Percentiles rank a stretch among this genome's conserved stretches.
These are phyloP conservation scores for Numida meleagris DNA, from an alignment of 2,113 vertebrate genomes.

Conservation along the genomic window DNA sequence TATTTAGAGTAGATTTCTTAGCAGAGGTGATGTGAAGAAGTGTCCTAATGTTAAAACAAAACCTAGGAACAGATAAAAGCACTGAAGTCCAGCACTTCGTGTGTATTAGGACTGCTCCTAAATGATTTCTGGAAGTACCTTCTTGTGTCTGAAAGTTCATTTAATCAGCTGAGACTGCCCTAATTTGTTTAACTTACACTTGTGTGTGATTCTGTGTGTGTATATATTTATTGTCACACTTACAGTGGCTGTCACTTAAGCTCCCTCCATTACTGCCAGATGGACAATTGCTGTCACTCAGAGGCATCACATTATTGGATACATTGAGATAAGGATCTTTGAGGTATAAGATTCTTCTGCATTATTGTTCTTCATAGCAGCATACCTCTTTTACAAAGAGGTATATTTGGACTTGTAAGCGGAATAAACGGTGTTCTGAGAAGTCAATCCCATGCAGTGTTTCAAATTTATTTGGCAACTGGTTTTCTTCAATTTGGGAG, in stretches of 20 bases:
- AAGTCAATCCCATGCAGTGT: neutral
- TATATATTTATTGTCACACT: neutral
- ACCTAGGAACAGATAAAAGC: neutral
- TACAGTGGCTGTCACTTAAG: neutral
- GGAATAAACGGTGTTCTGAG: neutral
- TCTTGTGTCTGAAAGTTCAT: neutral
- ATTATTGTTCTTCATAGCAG: neutral
- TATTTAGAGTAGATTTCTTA: neutral
- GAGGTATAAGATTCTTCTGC: neutral
- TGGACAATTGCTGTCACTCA: neutral
- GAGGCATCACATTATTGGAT: neutral
- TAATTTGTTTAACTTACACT: neutral
- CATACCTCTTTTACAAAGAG: neutral
- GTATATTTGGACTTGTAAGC: neutral
- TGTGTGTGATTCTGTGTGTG: neutral
- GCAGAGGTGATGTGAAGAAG: neutral
- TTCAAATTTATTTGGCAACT: neutral
- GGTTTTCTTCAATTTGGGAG: neutral
- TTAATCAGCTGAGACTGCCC: neutral
- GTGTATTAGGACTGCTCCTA: neutral
- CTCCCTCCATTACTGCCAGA: neutral
- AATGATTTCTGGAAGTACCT: neutral
- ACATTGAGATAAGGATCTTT: neutral
- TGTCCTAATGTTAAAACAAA: neutral
- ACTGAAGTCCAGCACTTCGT: neutral